A percentile compares a stretch with the other conserved stretches of the same genome.
Conservation (phyloP, 2,797 vertebrate species). For the Aphelocoma californica region DNA sequence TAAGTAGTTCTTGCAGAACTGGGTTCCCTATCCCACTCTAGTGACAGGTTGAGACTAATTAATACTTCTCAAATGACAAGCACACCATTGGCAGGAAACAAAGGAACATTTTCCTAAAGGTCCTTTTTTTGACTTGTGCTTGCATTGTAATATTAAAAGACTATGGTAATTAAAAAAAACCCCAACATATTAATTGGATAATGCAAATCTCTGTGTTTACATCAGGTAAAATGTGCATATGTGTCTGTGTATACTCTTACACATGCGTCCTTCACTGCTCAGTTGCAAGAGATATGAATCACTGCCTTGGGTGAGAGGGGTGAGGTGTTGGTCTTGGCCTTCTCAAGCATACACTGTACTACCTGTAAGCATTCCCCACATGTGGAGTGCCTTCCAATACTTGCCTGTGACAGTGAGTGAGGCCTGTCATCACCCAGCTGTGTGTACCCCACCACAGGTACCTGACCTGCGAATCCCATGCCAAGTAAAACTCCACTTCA, state of each 20-base stretch:
- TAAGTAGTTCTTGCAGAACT: not conserved
- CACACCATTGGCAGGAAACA: not conserved
- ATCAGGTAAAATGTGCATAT: not conserved
- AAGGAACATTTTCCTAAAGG: not conserved
- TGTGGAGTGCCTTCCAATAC: not conserved
- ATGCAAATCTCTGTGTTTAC: not conserved
- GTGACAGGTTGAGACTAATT: not conserved
- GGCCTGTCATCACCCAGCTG: not conserved
- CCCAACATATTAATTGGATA: not conserved
- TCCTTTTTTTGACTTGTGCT: not conserved
- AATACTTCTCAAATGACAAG: not conserved
- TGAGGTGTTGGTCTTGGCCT: not conserved
- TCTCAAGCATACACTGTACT: not conserved
- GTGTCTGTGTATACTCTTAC: no score
- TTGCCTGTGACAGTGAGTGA: not conserved
- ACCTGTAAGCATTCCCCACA: not conserved
- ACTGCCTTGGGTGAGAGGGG: not conserved
- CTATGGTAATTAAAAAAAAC: not conserved
- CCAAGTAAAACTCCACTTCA: not conserved
- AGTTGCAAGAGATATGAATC: not conserved
- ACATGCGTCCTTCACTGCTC: rapidly evolving
- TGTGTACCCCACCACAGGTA: not conserved
- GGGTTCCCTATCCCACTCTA: not conserved
- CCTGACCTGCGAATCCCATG: not conserved
- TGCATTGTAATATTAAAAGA: not conserved